Percentiles rank a stretch among this genome's conserved stretches.
phyloP scores from a whole-genome alignment of 2,113 vertebrate species.

The Entelurus aequoreus region DNA sequence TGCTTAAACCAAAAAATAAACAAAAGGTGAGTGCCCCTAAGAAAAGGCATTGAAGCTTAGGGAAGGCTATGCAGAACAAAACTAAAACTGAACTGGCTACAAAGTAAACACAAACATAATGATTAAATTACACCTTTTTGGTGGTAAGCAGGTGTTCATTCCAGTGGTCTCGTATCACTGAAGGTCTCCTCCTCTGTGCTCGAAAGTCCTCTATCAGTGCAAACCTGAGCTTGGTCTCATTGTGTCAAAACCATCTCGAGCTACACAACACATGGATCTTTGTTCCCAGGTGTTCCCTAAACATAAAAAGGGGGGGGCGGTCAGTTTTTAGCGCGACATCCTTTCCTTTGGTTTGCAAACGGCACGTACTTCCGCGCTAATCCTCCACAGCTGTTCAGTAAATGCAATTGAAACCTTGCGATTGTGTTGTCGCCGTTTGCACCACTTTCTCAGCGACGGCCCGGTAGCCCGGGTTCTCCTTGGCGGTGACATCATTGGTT shows the following conservation, averaged over 20 bases:
- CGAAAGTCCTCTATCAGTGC: not conserved
- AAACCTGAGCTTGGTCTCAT: not conserved
- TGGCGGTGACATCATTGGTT: constrained; percentile 64
- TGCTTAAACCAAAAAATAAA: too few relatives aligned
- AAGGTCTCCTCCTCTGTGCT: not conserved
- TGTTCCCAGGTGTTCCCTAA: not conserved
- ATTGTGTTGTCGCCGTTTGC: constrained; percentile 49
- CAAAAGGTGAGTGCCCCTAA: too few relatives aligned
- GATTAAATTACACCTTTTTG: too few relatives aligned
- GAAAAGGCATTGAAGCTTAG: too few relatives aligned
- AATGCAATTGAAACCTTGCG: constrained; percentile 55
- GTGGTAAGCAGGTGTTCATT: not conserved
- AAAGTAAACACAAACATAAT: too few relatives aligned
- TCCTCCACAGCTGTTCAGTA: constrained; percentile 52
- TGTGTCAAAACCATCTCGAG: not conserved
- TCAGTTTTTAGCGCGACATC: not conserved
- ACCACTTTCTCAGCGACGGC: constrained; percentile 44
- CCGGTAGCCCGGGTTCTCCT: constrained; percentile 53
- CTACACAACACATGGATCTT: not conserved
- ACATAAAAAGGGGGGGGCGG: not conserved
- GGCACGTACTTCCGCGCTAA: constrained; percentile 32
- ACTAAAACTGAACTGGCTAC: too few relatives aligned
- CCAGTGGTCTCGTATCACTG: not conserved
- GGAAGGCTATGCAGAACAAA: too few relatives aligned
- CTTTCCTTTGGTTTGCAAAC: constrained; percentile 12